Percentiles rank a stretch among this genome's conserved stretches.
These are phyloP conservation scores for Chaetodon auriga DNA, from an alignment of 2,113 vertebrate species.

Conservation along the genomic window DNA sequence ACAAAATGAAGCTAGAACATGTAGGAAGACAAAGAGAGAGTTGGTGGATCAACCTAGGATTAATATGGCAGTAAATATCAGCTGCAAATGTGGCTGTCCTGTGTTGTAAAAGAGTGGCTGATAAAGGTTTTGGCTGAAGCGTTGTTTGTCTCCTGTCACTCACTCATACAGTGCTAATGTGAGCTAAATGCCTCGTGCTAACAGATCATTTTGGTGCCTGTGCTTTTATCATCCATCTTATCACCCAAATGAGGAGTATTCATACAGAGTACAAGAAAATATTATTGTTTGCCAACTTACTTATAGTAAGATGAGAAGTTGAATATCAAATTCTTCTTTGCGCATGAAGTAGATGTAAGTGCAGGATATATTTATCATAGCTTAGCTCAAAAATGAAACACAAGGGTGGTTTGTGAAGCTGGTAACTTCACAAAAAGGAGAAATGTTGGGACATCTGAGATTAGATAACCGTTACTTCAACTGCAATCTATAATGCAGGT, in stretches of 20 bases:
- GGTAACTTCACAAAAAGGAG: too few species aligned
- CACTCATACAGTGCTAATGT: background rate
- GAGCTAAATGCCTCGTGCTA: background rate
- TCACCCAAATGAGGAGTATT: background rate
- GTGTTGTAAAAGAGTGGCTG: background rate
- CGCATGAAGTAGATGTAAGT: background rate
- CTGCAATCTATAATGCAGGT: too few species aligned
- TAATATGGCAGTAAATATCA: background rate
- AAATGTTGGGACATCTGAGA: too few species aligned
- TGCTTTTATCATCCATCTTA: background rate
- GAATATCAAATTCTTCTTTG: background rate
- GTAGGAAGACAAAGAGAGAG: background rate
- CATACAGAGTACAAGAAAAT: background rate
- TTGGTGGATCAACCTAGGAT: background rate
- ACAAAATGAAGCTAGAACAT: background rate
- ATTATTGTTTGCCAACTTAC: background rate
- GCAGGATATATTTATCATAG: background rate
- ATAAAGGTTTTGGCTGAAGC: background rate
- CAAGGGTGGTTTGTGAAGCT: too few species aligned
- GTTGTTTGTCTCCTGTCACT: background rate
- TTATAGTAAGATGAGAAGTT: background rate
- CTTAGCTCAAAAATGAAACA: background rate
- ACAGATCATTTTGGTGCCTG: background rate
- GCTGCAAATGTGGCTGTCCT: background rate
- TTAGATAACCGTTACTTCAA: too few species aligned